Evolutionary conservation across 1,140 invertebrate species (phyloP).

Genomic region (Stegodyphus mimosarum): DNA sequence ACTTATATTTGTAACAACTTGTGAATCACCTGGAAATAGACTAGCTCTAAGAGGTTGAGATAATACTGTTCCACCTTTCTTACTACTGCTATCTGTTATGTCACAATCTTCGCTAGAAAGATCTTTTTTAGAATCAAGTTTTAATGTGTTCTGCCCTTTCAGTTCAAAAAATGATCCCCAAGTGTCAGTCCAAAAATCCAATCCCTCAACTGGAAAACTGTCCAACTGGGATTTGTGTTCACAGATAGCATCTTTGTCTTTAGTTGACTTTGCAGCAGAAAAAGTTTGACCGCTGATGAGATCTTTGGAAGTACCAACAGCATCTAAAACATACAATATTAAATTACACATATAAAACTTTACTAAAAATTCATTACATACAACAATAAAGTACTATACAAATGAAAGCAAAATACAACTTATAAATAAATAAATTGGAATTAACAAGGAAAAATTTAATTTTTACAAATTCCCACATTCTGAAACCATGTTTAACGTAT

Average conservation of each 20-base stretch:
- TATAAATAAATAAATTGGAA: too few species aligned
- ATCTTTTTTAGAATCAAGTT: neutral
- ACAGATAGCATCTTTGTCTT: too few species aligned
- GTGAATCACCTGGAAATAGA: conserved; percentile 29
- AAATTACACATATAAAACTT: neutral
- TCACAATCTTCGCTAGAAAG: neutral
- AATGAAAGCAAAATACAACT: too few species aligned
- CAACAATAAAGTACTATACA: too few species aligned
- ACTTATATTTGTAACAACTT: too few species aligned
- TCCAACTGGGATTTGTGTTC: neutral
- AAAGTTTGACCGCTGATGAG: conserved; percentile 50
- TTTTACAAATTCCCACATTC: too few species aligned
- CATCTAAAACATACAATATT: conserved; percentile 13
- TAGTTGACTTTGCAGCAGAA: conserved; percentile 21
- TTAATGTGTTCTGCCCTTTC: neutral
- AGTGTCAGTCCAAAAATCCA: conserved; percentile 42
- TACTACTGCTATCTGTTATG: neutral
- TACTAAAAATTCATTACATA: neutral
- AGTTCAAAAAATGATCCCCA: conserved; percentile 57
- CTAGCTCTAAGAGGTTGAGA: conserved; percentile 51
- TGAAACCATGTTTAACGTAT: too few species aligned
- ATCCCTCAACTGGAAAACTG: neutral
- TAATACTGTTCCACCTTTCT: conserved; percentile 28
- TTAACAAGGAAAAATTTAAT: too few species aligned
- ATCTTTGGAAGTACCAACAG: conserved; percentile 49